Percentiles rank a stretch among this genome's conserved stretches.
Evolutionary conservation across 2,888 invertebrate species (phyloP).

Genomic region (Agapetus fuscipes): DNA sequence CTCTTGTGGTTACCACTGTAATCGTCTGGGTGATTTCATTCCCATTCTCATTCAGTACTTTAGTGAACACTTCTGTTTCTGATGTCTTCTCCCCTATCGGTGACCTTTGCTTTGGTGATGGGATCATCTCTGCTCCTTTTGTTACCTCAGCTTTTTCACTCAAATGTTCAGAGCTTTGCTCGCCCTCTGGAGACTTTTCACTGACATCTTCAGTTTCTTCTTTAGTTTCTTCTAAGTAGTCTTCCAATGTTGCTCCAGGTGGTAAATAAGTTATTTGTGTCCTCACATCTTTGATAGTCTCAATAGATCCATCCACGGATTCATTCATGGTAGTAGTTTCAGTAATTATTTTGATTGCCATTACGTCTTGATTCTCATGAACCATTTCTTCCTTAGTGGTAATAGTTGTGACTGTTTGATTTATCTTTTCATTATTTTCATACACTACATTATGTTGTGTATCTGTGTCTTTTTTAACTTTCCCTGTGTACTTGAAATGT

Average conservation of each 20-base stretch:
- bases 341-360: slow-evolving; percentile 38
- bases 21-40: slow-evolving; percentile 40
- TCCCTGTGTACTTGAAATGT: slow-evolving; percentile 36
- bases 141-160: slow-evolving; percentile 7
- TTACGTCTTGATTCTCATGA: slow-evolving; percentile 32
- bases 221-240: slow-evolving; percentile 24
- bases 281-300: slow-evolving; percentile 41
- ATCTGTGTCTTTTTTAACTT: slow-evolving; percentile 36
- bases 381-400: slow-evolving; percentile 40
- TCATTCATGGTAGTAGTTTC: slow-evolving; percentile 40
- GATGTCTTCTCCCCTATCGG: slow-evolving; percentile 41
- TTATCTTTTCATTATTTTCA: slow-evolving; percentile 37
- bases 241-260: slow-evolving; percentile 37
- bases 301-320: slow-evolving; percentile 35
- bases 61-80: slow-evolving; percentile 40
- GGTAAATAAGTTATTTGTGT: slow-evolving; percentile 44
- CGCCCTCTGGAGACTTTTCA: slow-evolving; percentile 25
- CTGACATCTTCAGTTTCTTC: slow-evolving; percentile 12
- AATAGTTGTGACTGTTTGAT: slow-evolving; percentile 37
- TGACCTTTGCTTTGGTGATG: slow-evolving; percentile 32
- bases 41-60: slow-evolving; percentile 37
- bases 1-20: slow-evolving; percentile 41
- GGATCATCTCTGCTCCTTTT: slow-evolving; percentile 4
- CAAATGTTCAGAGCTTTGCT: slow-evolving; percentile 25
- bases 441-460: slow-evolving; percentile 43